A percentile compares a stretch with the other conserved stretches of the same genome.
phyloP scores from a whole-genome alignment of 53 echinoderm and acorn worm genomes.

The Paelopatides confundens region DNA sequence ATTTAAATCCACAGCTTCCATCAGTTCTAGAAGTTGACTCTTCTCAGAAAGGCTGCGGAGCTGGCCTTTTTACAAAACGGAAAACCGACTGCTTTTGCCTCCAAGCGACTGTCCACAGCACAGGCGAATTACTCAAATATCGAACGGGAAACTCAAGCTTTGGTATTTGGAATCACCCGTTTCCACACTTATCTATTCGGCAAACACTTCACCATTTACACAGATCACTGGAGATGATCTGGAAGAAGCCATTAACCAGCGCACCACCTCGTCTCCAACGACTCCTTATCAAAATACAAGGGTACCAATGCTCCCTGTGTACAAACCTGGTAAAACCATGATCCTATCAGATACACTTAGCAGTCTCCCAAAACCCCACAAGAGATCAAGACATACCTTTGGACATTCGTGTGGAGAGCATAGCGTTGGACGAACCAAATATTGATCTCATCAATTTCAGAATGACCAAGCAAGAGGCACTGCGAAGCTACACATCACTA shows the following conservation, averaged over 20 bases:
- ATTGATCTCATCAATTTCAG: conserved; percentile 66
- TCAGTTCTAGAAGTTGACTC: conserved; percentile 62
- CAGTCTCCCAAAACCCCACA: conserved; percentile 68
- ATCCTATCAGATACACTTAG: conserved; percentile 71
- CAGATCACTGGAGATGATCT: conserved; percentile 69
- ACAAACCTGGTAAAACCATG: conserved; percentile 70
- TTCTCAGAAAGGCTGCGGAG: conserved; percentile 44
- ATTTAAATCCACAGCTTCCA: conserved; percentile 47
- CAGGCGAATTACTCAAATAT: conserved; percentile 83
- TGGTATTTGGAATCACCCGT: conserved; percentile 59
- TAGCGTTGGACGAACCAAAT: conserved; percentile 10
- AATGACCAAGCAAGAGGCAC: not conserved
- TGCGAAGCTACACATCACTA: not conserved
- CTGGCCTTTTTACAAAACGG: conserved; percentile 41
- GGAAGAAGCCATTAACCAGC: conserved; percentile 68
- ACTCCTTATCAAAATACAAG: conserved; percentile 73
- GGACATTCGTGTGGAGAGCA: conserved; percentile 46
- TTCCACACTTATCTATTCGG: conserved; percentile 70
- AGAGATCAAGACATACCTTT: conserved; percentile 24
- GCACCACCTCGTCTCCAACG: conserved; percentile 67
- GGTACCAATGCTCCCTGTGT: conserved; percentile 64
- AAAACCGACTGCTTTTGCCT: conserved; percentile 65
- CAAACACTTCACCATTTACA: conserved; percentile 68
- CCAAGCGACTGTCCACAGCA: conserved; percentile 67
- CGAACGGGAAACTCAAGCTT: conserved; percentile 60